phyloP scores from a whole-genome alignment of 2,797 vertebrate genomes.

The Apodemus agrarius region DNA sequence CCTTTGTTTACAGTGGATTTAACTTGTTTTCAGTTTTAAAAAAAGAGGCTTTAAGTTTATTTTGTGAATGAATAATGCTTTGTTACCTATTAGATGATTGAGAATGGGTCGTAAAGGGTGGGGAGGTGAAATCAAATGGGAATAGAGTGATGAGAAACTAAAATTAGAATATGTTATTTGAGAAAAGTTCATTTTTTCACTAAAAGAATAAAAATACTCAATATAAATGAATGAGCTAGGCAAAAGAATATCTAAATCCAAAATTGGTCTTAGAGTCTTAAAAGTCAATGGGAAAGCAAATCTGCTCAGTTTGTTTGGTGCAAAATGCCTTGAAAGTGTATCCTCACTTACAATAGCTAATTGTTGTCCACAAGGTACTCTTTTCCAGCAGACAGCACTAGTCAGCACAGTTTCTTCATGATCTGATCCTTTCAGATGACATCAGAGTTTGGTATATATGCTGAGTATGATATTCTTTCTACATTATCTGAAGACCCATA shows the following conservation, averaged over 20 bases:
- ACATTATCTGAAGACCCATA: neutral
- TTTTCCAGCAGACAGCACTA: conserved; percentile 52
- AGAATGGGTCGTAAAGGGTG: neutral
- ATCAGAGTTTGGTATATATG: neutral
- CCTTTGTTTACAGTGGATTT: no score
- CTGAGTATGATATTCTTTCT: conserved; percentile 48
- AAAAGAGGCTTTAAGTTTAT: neutral
- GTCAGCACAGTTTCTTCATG: neutral
- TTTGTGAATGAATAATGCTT: conserved; percentile 5
- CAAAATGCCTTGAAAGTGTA: conserved; percentile 63
- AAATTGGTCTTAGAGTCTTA: conserved; percentile 6
- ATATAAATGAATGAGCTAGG: neutral
- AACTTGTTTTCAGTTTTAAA: neutral
- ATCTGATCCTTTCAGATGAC: conserved; percentile 67
- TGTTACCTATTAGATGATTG: neutral
- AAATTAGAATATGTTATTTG: neutral
- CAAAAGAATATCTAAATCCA: conserved; percentile 58
- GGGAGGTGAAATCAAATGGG: neutral
- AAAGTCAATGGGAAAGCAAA: conserved; percentile 26
- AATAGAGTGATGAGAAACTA: neutral
- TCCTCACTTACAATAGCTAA: conserved; percentile 56
- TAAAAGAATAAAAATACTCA: neutral
- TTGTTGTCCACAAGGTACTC: conserved; percentile 45
- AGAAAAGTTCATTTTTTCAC: no score
- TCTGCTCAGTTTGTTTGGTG: conserved; percentile 24